A percentile compares a stretch with the other conserved stretches of the same genome.
phyloP scores from a whole-genome alignment of 2,888 invertebrate species.

The Yponomeuta cagnagella region DNA sequence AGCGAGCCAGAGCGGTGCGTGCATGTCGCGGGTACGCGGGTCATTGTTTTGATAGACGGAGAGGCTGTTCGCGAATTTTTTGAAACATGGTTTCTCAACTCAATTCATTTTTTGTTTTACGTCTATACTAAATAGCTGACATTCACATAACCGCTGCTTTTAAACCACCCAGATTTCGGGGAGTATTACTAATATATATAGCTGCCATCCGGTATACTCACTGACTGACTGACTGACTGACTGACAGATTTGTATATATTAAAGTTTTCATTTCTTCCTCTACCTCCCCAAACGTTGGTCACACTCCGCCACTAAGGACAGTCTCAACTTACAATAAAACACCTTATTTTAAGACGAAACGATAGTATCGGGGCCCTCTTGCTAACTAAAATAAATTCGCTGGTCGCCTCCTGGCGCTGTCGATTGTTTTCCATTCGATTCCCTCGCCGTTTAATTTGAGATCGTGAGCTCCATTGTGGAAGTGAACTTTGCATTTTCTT shows the following conservation, averaged over 20 bases:
- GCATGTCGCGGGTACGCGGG: too few species aligned
- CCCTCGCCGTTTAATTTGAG: constrained; percentile 3
- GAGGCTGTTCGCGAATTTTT: too few species aligned
- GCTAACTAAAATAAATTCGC: constrained; percentile 9
- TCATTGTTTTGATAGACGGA: too few species aligned
- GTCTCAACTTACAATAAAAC: constrained; percentile 10
- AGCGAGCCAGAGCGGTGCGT: too few species aligned
- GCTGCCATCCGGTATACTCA: too few species aligned
- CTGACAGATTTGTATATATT: neutral
- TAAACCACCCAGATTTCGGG: too few species aligned
- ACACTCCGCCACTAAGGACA: neutral
- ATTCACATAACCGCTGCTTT: too few species aligned
- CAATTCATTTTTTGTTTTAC: too few species aligned
- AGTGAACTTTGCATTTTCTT: neutral
- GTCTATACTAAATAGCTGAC: too few species aligned
- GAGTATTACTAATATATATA: too few species aligned
- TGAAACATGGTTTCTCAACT: too few species aligned
- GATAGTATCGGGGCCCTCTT: neutral
- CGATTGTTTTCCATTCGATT: neutral
- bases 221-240: too few species aligned
- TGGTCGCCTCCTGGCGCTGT: neutral
- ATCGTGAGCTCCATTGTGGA: neutral
- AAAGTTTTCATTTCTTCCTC: neutral
- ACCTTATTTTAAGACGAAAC: constrained; percentile 10
- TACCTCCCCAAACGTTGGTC: neutral